A percentile compares a stretch with the other conserved stretches of the same genome.
These are phyloP conservation scores for Sebastes minor DNA, from an alignment of 2,797 vertebrate genomes.

Conservation along the genomic window DNA sequence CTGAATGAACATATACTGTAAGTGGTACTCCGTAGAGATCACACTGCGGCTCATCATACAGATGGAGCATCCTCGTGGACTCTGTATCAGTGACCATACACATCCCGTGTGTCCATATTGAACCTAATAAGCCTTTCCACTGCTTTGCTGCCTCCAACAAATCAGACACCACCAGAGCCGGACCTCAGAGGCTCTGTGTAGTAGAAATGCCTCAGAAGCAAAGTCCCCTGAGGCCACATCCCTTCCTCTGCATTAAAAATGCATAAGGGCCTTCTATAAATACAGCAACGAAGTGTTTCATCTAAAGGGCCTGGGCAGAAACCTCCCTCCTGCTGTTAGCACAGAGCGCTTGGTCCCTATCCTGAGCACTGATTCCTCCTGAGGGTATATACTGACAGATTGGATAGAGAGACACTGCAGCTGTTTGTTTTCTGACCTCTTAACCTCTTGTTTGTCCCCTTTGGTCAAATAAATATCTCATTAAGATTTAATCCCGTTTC, in stretches of 20 bases:
- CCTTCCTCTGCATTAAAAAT: slow-evolving; percentile 81
- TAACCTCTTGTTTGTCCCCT: background rate
- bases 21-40: background rate
- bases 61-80: background rate
- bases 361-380: slow-evolving; percentile 15
- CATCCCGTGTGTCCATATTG: slow-evolving; percentile 4
- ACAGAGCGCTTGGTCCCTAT: background rate
- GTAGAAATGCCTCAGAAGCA: slow-evolving; percentile 57
- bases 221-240: slow-evolving; percentile 64
- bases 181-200: slow-evolving; percentile 49
- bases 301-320: slow-evolving; percentile 70
- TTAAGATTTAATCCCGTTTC: slow-evolving; percentile 2
- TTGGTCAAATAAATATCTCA: slow-evolving; percentile 12
- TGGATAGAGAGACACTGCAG: background rate
- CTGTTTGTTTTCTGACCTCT: slow-evolving; percentile 30
- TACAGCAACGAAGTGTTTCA: slow-evolving; percentile 79
- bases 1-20: background rate
- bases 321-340: slow-evolving; percentile 52
- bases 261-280: slow-evolving; percentile 81
- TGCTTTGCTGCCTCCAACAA: slow-evolving; percentile 20
- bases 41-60: background rate
- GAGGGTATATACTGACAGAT: slow-evolving; percentile 1
- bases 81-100: background rate
- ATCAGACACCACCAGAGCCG: slow-evolving; percentile 38
- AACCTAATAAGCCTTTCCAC: background rate